Evolutionary conservation across 2,113 vertebrate genomes (phyloP).

Genomic region (Archilochus colubris): DNA sequence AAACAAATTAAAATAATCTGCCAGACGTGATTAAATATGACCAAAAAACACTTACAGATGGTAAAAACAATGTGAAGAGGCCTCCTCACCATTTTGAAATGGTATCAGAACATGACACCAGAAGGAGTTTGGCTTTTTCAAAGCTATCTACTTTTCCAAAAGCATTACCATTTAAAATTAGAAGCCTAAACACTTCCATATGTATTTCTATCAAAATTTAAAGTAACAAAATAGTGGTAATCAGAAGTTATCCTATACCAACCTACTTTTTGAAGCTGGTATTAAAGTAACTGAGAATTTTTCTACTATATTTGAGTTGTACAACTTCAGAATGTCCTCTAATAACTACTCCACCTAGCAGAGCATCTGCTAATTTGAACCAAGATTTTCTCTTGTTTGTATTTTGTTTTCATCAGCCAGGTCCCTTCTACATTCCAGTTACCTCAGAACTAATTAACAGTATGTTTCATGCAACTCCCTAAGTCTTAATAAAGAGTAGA

Average conservation of each 20-base stretch:
- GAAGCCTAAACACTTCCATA: neutral
- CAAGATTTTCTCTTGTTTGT: neutral
- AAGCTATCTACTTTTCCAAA: neutral
- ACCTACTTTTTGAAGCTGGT: neutral
- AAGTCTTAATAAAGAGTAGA: neutral
- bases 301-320: neutral
- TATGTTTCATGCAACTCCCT: neutral
- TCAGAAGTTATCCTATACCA: neutral
- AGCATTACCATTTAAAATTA: neutral
- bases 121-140: neutral
- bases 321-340: neutral
- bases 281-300: neutral
- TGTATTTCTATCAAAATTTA: neutral
- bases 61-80: neutral
- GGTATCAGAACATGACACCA: neutral
- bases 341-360: neutral
- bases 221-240: neutral
- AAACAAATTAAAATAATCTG: neutral
- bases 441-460: neutral
- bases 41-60: accelerated
- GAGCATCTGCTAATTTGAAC: neutral
- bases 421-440: neutral
- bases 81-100: neutral
- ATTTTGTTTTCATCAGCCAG: neutral
- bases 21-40: neutral